Conservation (phyloP, 2,113 vertebrate genomes). For the Athene cunicularia region DNA sequence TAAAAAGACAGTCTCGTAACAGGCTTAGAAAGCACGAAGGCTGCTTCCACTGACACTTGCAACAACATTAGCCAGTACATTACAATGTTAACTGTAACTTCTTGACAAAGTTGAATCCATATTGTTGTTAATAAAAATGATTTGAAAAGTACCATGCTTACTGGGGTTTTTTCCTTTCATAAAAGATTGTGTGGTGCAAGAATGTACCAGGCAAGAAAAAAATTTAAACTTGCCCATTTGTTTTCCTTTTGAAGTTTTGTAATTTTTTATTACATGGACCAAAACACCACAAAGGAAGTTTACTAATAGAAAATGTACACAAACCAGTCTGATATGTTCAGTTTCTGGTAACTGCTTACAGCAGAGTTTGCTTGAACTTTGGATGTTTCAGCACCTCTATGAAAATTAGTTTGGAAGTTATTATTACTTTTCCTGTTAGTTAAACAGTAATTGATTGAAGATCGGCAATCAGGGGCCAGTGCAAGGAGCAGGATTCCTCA, state of each 20-base stretch:
- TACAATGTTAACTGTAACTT: conserved; percentile 70
- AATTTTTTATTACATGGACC: not conserved
- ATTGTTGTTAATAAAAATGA: conserved; percentile 73
- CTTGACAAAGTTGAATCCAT: conserved; percentile 70
- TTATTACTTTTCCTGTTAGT: not conserved
- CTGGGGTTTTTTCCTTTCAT: not conserved
- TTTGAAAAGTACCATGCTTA: conserved; percentile 37
- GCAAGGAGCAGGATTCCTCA: not conserved
- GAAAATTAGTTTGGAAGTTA: not conserved
- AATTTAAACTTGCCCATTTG: not conserved
- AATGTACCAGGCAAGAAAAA: not conserved
- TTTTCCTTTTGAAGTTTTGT: not conserved
- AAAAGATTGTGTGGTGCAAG: not conserved
- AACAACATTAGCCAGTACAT: conserved; percentile 57
- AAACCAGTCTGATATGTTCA: not conserved
- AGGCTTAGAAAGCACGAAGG: not conserved
- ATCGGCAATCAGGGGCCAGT: accelerated
- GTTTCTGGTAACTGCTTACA: not conserved
- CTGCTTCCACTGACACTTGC: conserved; percentile 65
- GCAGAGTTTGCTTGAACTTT: not conserved
- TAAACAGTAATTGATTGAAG: not conserved
- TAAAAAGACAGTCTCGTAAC: not conserved
- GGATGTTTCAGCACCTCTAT: not conserved
- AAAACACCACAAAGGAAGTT: not conserved
- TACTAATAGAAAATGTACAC: not conserved